Conservation (phyloP, 2,888 invertebrate species). For the Falcaria lacertinaria region DNA sequence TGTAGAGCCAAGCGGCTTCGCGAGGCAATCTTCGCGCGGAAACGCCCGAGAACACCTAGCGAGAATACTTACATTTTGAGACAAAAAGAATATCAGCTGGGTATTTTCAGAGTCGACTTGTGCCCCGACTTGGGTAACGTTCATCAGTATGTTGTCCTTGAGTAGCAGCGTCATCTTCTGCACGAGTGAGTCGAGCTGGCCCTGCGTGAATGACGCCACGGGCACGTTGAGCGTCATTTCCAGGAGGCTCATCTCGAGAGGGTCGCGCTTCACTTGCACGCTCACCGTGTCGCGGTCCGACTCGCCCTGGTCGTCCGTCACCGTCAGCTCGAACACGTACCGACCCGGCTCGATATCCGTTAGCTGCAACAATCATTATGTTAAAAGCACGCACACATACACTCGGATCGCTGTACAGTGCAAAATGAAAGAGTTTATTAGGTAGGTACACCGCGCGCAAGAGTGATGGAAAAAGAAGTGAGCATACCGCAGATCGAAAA, state of each 20-base stretch:
- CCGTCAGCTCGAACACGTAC: slow-evolving; percentile 93
- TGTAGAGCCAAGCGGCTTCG: no score
- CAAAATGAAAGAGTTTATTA: no score
- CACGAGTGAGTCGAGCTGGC: slow-evolving; percentile 86
- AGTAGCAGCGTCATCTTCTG: slow-evolving; percentile 90
- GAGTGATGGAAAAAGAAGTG: no score
- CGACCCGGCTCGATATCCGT: slow-evolving; percentile 92
- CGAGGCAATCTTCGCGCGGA: no score
- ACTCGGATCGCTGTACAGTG: no score
- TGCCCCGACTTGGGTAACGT: slow-evolving; percentile 77
- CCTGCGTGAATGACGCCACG: slow-evolving; percentile 73
- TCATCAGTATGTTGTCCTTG: slow-evolving; percentile 84
- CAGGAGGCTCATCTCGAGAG: slow-evolving; percentile 85
- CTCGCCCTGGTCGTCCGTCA: slow-evolving; percentile 93
- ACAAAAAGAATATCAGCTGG: slow-evolving; percentile 84
- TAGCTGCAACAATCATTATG: slow-evolving; percentile 65
- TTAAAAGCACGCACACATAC: no score
- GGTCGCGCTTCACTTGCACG: slow-evolving; percentile 88
- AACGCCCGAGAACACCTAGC: no score
- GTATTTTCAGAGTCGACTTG: slow-evolving; percentile 82
- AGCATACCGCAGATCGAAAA: no score
- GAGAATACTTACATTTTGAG: slow-evolving; percentile 70
- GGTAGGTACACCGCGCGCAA: no score
- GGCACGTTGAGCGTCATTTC: slow-evolving; percentile 90
- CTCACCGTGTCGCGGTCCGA: slow-evolving; percentile 90